These are phyloP conservation scores for Protosalanx chinensis DNA, from an alignment of 2,797 vertebrate genomes.

Conservation along the genomic window DNA sequence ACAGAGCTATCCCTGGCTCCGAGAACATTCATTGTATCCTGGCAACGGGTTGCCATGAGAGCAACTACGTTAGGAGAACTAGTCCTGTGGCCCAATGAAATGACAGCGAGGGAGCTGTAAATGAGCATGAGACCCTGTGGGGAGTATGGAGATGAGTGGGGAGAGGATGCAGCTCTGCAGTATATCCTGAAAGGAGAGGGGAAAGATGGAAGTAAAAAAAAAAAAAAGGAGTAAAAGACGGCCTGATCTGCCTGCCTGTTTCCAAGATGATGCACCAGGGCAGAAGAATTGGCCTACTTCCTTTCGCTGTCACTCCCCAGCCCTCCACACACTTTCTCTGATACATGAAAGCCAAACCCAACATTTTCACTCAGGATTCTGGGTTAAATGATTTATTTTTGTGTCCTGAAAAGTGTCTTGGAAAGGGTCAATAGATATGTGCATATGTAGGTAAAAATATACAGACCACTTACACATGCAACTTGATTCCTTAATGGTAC, in stretches of 20 bases:
- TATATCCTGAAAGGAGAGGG: neutral
- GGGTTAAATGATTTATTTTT: neutral
- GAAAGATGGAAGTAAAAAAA: neutral
- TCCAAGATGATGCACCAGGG: constrained; percentile 50
- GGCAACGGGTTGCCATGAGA: constrained; percentile 67
- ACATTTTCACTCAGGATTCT: neutral
- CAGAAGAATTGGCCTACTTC: constrained; percentile 67
- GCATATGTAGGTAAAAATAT: too few relatives aligned
- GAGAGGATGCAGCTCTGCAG: neutral
- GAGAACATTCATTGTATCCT: constrained; percentile 52
- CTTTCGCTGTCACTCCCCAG: constrained; percentile 20
- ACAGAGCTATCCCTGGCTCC: constrained; percentile 46
- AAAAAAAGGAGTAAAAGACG: neutral
- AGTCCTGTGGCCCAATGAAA: constrained; percentile 29
- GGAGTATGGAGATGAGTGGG: neutral
- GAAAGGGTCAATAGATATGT: too few relatives aligned
- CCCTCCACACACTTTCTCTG: constrained; percentile 14
- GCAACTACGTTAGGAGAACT: constrained; percentile 35
- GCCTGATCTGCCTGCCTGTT: constrained; percentile 17
- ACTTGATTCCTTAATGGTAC: neutral
- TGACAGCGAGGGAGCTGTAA: neutral
- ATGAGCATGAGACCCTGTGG: neutral
- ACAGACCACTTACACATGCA: neutral
- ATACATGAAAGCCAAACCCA: neutral
- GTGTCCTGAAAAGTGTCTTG: too few relatives aligned